A percentile compares a stretch with the other conserved stretches of the same genome.
These are phyloP conservation scores for Ephestia elutella DNA, from an alignment of 1,140 invertebrate genomes.

Conservation along the genomic window DNA sequence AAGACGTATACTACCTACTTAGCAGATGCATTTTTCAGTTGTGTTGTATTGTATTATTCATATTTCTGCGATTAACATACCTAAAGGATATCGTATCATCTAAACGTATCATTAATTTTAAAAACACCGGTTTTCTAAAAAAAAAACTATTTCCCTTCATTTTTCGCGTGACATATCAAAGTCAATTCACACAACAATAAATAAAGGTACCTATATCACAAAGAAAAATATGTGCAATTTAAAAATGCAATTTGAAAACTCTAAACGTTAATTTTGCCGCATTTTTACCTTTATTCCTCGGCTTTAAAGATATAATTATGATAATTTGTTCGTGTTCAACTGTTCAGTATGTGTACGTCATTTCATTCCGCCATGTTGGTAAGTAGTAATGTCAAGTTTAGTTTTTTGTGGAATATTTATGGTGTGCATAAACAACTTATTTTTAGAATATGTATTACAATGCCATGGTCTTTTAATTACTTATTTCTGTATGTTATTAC, in stretches of 20 bases:
- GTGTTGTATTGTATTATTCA: too few species aligned
- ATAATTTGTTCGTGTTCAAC: not conserved
- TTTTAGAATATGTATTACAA: not conserved
- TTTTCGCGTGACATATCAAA: not conserved
- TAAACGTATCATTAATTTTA: too few species aligned
- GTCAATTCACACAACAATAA: slow-evolving; percentile 1
- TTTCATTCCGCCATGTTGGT: not conserved
- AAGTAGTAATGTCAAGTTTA: not conserved
- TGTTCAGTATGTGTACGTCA: not conserved
- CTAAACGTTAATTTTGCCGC: not conserved
- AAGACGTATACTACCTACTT: too few species aligned
- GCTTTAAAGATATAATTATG: not conserved
- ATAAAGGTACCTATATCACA: slow-evolving; percentile 5
- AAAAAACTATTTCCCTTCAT: not conserved
- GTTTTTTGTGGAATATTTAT: not conserved
- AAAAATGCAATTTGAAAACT: slow-evolving; percentile 4
- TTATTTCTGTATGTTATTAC: not conserved
- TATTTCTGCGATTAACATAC: too few species aligned
- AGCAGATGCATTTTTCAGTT: too few species aligned
- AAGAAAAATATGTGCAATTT: not conserved
- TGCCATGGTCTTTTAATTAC: not conserved
- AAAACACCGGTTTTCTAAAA: too few species aligned
- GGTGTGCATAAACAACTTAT: not conserved
- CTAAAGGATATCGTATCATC: too few species aligned
- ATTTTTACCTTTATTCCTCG: not conserved